phyloP scores from a whole-genome alignment of 1,140 invertebrate species.

The Diachasmimorpha longicaudata region DNA sequence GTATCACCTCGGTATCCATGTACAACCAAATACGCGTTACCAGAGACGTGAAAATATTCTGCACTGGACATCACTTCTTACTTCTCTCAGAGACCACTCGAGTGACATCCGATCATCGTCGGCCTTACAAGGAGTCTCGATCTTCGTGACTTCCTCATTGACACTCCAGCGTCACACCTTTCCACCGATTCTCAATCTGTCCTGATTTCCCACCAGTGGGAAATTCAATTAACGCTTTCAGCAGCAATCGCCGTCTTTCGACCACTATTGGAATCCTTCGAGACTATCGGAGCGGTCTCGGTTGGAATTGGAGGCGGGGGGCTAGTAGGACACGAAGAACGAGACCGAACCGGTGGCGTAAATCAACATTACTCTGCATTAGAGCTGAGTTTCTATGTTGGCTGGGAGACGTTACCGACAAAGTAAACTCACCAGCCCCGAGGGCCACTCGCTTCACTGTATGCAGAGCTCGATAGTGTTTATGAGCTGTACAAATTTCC shows the following conservation, averaged over 20 bases:
- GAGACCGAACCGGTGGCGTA: constrained; percentile 38
- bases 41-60: constrained; percentile 10
- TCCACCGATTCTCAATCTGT: neutral
- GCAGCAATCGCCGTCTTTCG: neutral
- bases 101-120: neutral
- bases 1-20: constrained; percentile 19
- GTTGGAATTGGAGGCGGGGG: neutral
- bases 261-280: neutral
- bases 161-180: neutral
- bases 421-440: neutral
- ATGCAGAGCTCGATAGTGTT: no score
- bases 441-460: neutral
- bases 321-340: constrained; percentile 38
- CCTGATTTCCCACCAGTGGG: neutral
- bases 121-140: neutral
- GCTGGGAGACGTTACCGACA: constrained; percentile 1
- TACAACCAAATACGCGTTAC: neutral
- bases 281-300: neutral
- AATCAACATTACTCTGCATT: constrained; percentile 64
- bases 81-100: neutral
- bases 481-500: no score
- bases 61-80: neutral
- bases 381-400: constrained; percentile 50
- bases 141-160: neutral
- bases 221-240: neutral